Evolutionary conservation across 2,113 vertebrate species (phyloP), one percentile per base, ranked within the genome.

Genomic region (Anolis carolinensis): DNA sequence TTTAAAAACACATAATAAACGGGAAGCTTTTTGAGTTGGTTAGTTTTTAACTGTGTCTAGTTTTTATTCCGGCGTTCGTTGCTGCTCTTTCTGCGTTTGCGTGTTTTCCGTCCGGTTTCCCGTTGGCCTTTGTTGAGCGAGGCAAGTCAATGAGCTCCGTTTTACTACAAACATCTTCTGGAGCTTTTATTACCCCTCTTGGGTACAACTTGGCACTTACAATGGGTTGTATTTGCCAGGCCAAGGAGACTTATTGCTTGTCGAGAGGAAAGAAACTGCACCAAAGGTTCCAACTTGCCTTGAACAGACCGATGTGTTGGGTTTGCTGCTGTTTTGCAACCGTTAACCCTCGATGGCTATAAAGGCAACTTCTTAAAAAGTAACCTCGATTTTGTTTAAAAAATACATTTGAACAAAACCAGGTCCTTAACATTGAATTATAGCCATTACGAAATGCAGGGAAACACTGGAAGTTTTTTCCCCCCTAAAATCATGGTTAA

Each of bases 161-260:
- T 79, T 30, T 86, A 90, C 94, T 94, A 84, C 59, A 95, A 93
- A 67, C 85, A 85, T 92, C 93, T 86, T 79, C 90, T 90, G 93
- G 96, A 94, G 90, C 90, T 94, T n/a, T 72, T 93, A 93, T 87
- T 95, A 91, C 92, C 96, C 95, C 93, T 95, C 96, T 94, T 96
- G 96, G 96, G 96, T 95, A 94, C 2, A 95, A 93, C 96, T 91
- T 94, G 97, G 97, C 98, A 98, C 97, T 99, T 99, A 99, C 98
- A 99, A 99, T 99, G 97, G 98, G 91, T 99, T 99, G 99, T 99
- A 99, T 99, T 96, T 96, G 99, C 97, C 96, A 88, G 88, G 96
- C 18, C 89, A 92, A 94, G 93, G 91, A 94, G 92, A 75, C 85
- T 36, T 93, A 92, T 90, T 95, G 92, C 93, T 94, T 93, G 93